Conservation (phyloP, 2,888 invertebrate genomes). For the Nomada hirtipes region DNA sequence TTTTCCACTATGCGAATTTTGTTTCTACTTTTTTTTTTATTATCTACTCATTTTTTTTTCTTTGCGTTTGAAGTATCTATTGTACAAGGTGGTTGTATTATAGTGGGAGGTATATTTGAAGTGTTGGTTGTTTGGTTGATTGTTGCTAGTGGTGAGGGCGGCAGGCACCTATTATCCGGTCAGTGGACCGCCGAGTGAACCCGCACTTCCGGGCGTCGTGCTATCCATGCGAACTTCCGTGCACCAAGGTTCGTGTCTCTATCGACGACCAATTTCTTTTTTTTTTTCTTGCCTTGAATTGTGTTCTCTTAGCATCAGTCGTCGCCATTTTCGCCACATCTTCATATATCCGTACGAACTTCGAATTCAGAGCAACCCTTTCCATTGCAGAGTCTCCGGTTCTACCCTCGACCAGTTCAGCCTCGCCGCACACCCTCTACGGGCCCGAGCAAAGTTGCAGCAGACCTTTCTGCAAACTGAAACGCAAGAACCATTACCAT, state of each 20-base stretch:
- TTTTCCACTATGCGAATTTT: constrained; percentile 38
- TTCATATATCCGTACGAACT: background rate
- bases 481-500: constrained; percentile 91
- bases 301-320: constrained; percentile 53
- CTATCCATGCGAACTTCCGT: constrained; percentile 85
- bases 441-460: constrained; percentile 89
- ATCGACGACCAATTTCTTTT: constrained; percentile 77
- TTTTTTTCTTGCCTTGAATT: constrained; percentile 63
- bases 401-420: constrained; percentile 70
- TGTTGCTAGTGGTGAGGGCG: constrained; percentile 95
- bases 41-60: constrained; percentile 14
- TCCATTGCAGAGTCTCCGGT: constrained; percentile 78
- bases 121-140: constrained; percentile 85
- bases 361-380: constrained; percentile 69
- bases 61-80: constrained; percentile 55
- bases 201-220: constrained; percentile 86
- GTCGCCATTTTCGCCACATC: constrained; percentile 1
- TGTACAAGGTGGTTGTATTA: constrained; percentile 73
- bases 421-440: constrained; percentile 85
- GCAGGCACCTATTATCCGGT: constrained; percentile 96
- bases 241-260: constrained; percentile 84
- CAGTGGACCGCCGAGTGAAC: constrained; percentile 88
- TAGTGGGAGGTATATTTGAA: constrained; percentile 84
- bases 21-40: constrained; percentile 15
- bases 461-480: constrained; percentile 92